Evolutionary conservation across 64 coral and sea anemone genomes (phyloP).

Genomic region (Dendronephthya gigantea): DNA sequence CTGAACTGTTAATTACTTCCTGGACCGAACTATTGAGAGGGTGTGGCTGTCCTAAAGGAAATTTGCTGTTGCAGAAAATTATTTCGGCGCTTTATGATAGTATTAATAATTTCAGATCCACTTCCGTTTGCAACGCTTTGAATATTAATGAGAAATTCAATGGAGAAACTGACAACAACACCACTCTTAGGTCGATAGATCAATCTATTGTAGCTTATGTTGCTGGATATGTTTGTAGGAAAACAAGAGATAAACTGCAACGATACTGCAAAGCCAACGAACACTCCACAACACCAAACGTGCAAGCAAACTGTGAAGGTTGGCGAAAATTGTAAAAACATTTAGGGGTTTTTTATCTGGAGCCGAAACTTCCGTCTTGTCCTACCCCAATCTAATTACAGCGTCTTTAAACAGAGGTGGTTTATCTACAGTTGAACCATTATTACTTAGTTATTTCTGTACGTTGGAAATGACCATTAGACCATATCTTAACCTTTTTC

Average conservation of each 20-base stretch:
- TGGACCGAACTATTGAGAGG: no score
- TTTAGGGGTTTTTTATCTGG: no score
- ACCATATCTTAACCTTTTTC: conserved; percentile 7
- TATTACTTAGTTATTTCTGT: conserved; percentile 23
- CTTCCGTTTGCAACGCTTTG: not conserved
- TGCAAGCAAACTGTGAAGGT: no score
- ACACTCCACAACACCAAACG: no score
- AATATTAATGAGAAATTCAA: no score
- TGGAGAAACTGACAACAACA: no score
- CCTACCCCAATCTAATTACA: conserved; percentile 17
- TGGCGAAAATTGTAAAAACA: no score
- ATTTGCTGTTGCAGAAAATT: not conserved
- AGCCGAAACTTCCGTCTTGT: no score
- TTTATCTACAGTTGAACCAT: not conserved
- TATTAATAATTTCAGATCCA: not conserved
- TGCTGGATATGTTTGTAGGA: conserved; percentile 5
- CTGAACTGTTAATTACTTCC: no score
- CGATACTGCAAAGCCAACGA: not conserved
- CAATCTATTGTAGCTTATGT: not conserved
- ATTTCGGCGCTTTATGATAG: not conserved
- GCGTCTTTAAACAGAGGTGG: conserved; percentile 5
- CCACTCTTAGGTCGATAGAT: no score
- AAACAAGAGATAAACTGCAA: not conserved
- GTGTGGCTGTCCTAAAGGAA: no score
- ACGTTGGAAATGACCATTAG: conserved; percentile 2